phyloP scores from a whole-genome alignment of 35 echinoderm and acorn worm genomes.

The Nesometra sesokonis region DNA sequence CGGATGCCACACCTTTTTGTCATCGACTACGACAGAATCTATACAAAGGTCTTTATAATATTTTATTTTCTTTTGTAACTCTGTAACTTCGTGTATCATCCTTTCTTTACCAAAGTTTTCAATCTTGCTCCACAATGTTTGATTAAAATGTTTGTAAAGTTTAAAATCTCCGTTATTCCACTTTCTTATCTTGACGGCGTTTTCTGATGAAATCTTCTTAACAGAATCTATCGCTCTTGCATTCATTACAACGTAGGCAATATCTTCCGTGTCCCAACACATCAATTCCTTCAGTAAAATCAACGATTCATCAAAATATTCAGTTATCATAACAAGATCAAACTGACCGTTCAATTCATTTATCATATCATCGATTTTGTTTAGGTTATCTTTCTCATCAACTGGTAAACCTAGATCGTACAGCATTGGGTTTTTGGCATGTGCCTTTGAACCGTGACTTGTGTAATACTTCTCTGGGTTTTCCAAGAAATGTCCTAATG shows the following conservation, averaged over 20 bases:
- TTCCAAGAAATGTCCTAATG: conserved; percentile 39
- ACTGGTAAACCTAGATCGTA: conserved; percentile 40
- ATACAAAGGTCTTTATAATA: neutral
- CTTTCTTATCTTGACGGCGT: conserved; percentile 17
- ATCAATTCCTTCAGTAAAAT: conserved; percentile 36
- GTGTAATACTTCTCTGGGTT: conserved; percentile 20
- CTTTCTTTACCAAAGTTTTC: conserved; percentile 42
- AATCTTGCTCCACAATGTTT: conserved; percentile 51
- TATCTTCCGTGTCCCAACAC: conserved; percentile 40
- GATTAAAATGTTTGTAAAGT: conserved; percentile 70
- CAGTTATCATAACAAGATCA: conserved; percentile 30
- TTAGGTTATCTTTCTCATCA: conserved; percentile 10
- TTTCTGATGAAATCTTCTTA: conserved; percentile 5
- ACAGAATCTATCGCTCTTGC: conserved; percentile 29
- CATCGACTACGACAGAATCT: neutral
- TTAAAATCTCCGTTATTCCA: conserved; percentile 68
- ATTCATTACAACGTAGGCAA: conserved; percentile 37
- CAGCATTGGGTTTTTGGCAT: conserved; percentile 52
- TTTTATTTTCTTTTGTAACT: conserved; percentile 12
- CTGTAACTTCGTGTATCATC: conserved; percentile 33
- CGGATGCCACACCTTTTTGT: neutral
- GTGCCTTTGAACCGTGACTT: neutral
- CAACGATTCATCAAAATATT: conserved; percentile 40
- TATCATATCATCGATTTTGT: conserved; percentile 13
- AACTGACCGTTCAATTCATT: conserved; percentile 24